Base-by-base conservation (phyloP, 2,797 vertebrate species). In the Chrysolophus pictus region DNA sequence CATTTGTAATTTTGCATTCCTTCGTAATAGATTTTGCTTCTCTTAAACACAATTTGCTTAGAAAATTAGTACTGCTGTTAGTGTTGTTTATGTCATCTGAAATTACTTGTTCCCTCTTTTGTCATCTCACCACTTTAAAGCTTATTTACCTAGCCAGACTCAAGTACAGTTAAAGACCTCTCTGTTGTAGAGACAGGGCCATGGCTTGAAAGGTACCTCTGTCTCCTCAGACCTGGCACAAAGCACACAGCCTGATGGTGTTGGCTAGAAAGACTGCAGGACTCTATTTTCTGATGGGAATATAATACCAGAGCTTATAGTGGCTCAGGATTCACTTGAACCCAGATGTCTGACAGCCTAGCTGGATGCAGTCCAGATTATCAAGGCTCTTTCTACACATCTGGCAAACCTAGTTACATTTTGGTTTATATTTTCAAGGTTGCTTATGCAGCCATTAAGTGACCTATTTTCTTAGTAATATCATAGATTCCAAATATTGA, bases 321-420 rank as follows among this genome's bases (percentile, higher is more conserved):
- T 76, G 81, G 56, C 77, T 90, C 51, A 81, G 84, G 51, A 87
- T 92, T 90, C 1, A 0, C 53, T 56, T 82, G 64, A 91, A 90
- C 84, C 74, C 77, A 87, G 87, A 94, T 93, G 88, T 84, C 71
- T 94, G 88, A 93, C 53, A 88, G 88, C 23, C 56, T 87, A 63
- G 84, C 77, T 95, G 86, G 80, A 93, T 67, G 29, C 51, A 90
- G 71, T 90, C 91, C 86, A 86, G 73, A 72, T 51, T 59, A 46
- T 84, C 42, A 91, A 42, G 80, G 88, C 93, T 94, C 60, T 76
- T 90, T 87, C 77, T 87, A 60, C 68, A 87, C 64, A 70, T 93
- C 81, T 96, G 94, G 93, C 51, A 82, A 91, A 56, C 28, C 56
- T 37, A 64, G 68, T 70, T 88, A 79, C n/a, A 60, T 4, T 87